Evolutionary conservation across 2,797 vertebrate species (phyloP), one percentile per base, ranked within the genome.

Genomic region (Lateolabrax maculatus): DNA sequence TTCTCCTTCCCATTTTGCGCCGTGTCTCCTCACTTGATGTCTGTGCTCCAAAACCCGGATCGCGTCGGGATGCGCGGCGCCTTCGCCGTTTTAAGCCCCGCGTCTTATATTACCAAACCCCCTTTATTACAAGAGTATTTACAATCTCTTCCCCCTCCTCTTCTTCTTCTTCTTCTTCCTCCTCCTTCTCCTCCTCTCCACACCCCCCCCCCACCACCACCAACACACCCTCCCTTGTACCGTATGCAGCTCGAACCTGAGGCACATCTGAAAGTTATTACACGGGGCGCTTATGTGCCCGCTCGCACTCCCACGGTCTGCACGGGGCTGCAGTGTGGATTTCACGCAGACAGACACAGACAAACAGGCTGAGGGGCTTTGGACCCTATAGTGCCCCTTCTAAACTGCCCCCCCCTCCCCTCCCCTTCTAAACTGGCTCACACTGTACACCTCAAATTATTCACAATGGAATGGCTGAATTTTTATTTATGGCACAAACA

Each of bases 241-340:
- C 80, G 73, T 62, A 58, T 52, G 85, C 83, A 67, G 87, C 87
- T 91, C 90, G 90, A 95, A 93, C 93, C 93, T 92, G 87, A 92
- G 92, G 89, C 92, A 94, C 92, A 95, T 94, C 92, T 95, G 92
- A 95, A 95, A 95, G 87, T 95, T 95, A 93, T 95, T 94, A 95
- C 83, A 89, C 71, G 85, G 77, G 86, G 87, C 84, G 84, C 92
- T 80, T 88, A 87, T 90, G 90, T 90, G 86, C 84, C 91, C 88
- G 86, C 85, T 87, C 86, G 84, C 91, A 79, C 92, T 94, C 92
- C 91, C 93, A 89, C 89, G 83, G 89, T 91, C 90, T 82, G 88
- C 79, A 21, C 66, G 39, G 61, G 67, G 67, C 89, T 83, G 81
- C 86, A 90, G 85, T 89, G 85, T 87, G 85, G 88, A 87, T 92